Evolutionary conservation across 2,888 invertebrate species (phyloP), one percentile per base, ranked within the genome.

Genomic region (Hirtodrosophila alboralis): DNA sequence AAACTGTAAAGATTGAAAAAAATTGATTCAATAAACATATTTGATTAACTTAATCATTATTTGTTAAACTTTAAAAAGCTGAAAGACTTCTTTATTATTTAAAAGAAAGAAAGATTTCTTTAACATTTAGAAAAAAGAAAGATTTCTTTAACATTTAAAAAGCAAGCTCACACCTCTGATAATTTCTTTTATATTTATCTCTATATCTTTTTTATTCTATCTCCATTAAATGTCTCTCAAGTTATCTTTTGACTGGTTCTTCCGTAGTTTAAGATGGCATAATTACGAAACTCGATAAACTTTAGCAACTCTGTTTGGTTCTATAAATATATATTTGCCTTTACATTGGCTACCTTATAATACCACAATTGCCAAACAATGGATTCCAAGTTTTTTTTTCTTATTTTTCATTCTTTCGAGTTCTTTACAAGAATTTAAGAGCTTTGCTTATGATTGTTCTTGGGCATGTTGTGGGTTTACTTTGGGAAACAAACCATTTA

Each of bases 401-500:
- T n/a, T n/a, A n/a, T n/a, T n/a, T n/a, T n/a, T n/a, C n/a, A n/a
- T n/a, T n/a, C n/a, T n/a, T n/a, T 34, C 21, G 43, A 26, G 38
- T 23, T 53, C 26, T 52, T 57, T 44, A 57, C 68, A 72, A 54
- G 49, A 62, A 72, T 77, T 61, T 56, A 36, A 56, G 48, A 75
- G 79, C 81, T 77, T 76, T 77, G 45, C 44, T 48, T 41, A 13
- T 37, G 40, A 41, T 71, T 71, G 72, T 71, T 71, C 49, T 69
- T 59, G 79, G 61, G 59, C 75, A 65, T 77, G 76, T 79, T 67
- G 78, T 51, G 67, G 71, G 75, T 78, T 57, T 61, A 54, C 38
- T 62, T n/a, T 58, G 63, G 63, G 77, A 48, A 77, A 75, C 72
- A 71, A 65, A 77, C 70, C 65, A 78, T 78, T 83, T 83, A 79